Conservation (phyloP, 2,797 vertebrate genomes). For the Siniperca undulata region DNA sequence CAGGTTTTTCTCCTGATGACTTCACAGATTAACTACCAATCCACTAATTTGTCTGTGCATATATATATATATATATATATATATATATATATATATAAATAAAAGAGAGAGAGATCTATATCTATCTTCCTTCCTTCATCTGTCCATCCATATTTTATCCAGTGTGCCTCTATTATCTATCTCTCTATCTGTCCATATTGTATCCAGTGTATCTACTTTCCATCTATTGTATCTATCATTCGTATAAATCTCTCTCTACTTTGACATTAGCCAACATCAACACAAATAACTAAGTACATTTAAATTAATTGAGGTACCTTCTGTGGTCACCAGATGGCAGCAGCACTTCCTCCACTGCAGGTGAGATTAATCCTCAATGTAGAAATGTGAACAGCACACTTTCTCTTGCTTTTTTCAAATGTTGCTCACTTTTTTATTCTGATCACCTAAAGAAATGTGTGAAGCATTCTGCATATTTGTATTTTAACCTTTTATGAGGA, state of each 20-base stretch:
- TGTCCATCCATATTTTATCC: not conserved
- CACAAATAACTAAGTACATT: not conserved
- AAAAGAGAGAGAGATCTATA: too few relatives aligned
- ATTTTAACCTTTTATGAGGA: not conserved
- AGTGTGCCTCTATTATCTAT: not conserved
- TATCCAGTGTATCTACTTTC: not conserved
- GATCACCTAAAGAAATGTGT: not conserved
- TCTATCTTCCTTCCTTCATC: not conserved
- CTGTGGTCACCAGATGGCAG: constrained; percentile 75
- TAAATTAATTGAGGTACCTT: constrained; percentile 34
- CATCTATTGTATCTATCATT: not conserved
- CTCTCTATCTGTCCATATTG: not conserved
- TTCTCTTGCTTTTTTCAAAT: constrained; percentile 16
- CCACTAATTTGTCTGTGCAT: not conserved
- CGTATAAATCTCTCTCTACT: not conserved
- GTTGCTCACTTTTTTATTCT: not conserved
- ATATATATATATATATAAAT: too few relatives aligned
- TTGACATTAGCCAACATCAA: not conserved
- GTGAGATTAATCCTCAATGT: constrained; percentile 27
- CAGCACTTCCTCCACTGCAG: constrained; percentile 37
- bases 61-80: too few relatives aligned
- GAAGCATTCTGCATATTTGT: not conserved
- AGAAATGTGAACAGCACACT: constrained; percentile 9
- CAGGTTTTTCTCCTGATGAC: constrained; percentile 6
- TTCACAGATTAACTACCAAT: not conserved